phyloP scores from a whole-genome alignment of 1,140 invertebrate genomes.

The Coboldia fuscipes region DNA sequence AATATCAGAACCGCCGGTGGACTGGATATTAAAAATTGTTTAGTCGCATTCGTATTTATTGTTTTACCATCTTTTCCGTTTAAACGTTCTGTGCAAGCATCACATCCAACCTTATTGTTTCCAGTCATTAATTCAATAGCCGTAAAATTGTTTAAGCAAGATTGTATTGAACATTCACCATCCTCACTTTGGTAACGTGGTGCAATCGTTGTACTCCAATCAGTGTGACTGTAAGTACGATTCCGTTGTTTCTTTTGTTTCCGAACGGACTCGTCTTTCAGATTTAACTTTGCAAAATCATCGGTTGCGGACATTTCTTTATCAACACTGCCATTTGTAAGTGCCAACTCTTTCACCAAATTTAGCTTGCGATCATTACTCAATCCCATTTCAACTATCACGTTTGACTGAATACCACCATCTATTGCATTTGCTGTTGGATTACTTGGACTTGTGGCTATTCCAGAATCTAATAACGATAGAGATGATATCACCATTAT shows the following conservation, averaged over 20 bases:
- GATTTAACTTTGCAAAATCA: conserved; percentile 3
- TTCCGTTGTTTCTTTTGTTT: conserved; percentile 9
- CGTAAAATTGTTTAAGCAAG: conserved; percentile 82
- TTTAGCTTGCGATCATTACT: background rate
- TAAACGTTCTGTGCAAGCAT: conserved; percentile 58
- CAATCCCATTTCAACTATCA: background rate
- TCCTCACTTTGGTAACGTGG: conserved; percentile 46
- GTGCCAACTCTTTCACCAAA: background rate
- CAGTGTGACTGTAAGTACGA: conserved; percentile 17
- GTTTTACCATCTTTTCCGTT: conserved; percentile 40
- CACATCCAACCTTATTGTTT: conserved; percentile 82
- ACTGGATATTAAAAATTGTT: conserved; percentile 73
- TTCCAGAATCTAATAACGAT: conserved; percentile 13
- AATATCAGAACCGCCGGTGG: conserved; percentile 86
- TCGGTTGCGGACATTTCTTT: background rate
- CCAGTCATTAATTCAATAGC: conserved; percentile 69
- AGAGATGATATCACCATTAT: background rate
- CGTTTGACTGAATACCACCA: background rate
- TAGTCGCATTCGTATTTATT: conserved; percentile 74
- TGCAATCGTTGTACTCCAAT: conserved; percentile 28
- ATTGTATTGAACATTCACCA: conserved; percentile 62
- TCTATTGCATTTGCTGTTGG: conserved; percentile 1
- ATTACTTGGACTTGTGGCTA: conserved; percentile 16
- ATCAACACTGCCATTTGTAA: background rate
- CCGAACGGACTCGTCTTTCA: background rate